Percentiles rank a stretch among this genome's conserved stretches.
phyloP scores from a whole-genome alignment of 2,888 invertebrate species.

The Caenorhabditis panamensis region DNA sequence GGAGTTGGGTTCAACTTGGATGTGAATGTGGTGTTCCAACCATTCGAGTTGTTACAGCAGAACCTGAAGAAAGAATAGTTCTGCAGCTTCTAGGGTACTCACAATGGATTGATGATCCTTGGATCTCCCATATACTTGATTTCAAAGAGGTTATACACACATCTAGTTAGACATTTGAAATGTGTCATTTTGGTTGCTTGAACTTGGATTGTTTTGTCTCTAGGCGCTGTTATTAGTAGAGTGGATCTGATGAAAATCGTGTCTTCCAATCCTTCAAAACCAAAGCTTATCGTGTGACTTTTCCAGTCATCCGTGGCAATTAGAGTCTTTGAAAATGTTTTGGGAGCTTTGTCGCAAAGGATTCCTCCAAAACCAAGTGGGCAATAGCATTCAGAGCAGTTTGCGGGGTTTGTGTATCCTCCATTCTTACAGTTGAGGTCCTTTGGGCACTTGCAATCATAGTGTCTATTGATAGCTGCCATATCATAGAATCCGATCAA shows the following conservation, averaged over 20 bases:
- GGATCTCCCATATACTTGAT: slow-evolving; percentile 40
- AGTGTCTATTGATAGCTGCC: slow-evolving; percentile 27
- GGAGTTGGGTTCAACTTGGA: too few relatives aligned
- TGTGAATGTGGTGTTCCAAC: too few relatives aligned
- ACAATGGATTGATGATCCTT: slow-evolving; percentile 39
- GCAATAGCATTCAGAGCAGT: slow-evolving; percentile 32
- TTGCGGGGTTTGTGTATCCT: slow-evolving; percentile 34
- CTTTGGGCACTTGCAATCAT: too few relatives aligned
- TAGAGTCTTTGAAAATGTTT: slow-evolving; percentile 19
- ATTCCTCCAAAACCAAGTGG: slow-evolving; percentile 28
- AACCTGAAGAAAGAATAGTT: too few relatives aligned
- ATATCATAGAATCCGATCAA: too few relatives aligned
- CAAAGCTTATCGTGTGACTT: slow-evolving; percentile 47
- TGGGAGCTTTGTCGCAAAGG: slow-evolving; percentile 22
- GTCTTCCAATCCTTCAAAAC: slow-evolving; percentile 17
- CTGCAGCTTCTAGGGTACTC: too few relatives aligned
- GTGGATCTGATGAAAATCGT: slow-evolving; percentile 31
- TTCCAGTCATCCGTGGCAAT: slow-evolving; percentile 33
- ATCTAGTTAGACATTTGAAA: slow-evolving; percentile 33
- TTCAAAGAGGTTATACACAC: slow-evolving; percentile 46
- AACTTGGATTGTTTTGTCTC: slow-evolving; percentile 40
- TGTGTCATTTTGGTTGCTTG: slow-evolving; percentile 4
- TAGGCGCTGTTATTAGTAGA: slow-evolving; percentile 15
- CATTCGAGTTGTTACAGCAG: too few relatives aligned
- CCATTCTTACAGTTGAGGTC: too few relatives aligned